Evolutionary conservation across 2,888 invertebrate genomes (phyloP).

Genomic region (Melieria omissa): DNA sequence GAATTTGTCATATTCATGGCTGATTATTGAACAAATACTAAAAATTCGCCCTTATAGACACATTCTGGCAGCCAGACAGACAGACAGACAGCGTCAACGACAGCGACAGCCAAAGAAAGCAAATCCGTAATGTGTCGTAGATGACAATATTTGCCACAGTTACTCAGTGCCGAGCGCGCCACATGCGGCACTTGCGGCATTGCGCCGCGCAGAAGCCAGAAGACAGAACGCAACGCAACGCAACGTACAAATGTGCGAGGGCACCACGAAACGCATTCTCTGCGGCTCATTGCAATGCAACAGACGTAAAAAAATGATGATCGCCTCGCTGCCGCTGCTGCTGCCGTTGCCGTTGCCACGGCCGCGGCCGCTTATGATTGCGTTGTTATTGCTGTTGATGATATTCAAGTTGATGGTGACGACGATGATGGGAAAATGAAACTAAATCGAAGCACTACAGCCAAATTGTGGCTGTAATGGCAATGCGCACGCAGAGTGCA

Average conservation of each 20-base stretch:
- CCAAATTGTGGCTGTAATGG: no score
- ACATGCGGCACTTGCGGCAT: background rate
- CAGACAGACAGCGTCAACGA: constrained; percentile 1
- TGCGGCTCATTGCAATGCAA: constrained; percentile 66
- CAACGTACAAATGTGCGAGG: no score
- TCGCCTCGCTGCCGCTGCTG: constrained; percentile 29
- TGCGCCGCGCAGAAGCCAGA: background rate
- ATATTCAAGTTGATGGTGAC: background rate
- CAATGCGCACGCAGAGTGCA: no score
- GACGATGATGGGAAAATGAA: background rate
- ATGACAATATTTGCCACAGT: constrained; percentile 32
- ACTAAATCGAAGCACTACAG: background rate
- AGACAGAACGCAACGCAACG: background rate
- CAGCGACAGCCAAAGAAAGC: constrained; percentile 19
- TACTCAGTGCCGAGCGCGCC: constrained; percentile 11
- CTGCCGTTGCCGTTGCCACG: constrained; percentile 10
- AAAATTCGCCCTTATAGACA: constrained; percentile 3
- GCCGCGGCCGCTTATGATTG: background rate
- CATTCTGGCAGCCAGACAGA: constrained; percentile 23
- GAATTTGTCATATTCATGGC: constrained; percentile 32
- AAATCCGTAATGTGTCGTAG: constrained; percentile 33
- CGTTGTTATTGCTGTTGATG: background rate
- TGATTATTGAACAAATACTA: constrained; percentile 30
- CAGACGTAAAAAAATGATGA: constrained; percentile 62
- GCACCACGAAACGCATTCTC: constrained; percentile 36